Conservation (phyloP, 2,797 vertebrate genomes). For the Calcarius lapponicus region DNA sequence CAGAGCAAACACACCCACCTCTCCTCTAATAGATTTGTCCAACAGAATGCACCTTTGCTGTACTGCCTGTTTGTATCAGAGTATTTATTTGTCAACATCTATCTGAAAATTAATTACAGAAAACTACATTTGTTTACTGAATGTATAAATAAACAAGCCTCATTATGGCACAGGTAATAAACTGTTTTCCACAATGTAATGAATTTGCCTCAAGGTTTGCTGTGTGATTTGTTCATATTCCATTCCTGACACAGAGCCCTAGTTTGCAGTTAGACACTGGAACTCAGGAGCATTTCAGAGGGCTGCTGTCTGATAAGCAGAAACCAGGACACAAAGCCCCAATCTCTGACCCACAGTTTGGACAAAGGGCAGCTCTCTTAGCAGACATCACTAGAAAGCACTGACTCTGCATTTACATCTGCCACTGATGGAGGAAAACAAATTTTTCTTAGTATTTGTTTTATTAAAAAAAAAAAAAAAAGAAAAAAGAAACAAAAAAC, state of each 20-base stretch:
- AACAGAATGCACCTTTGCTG: not conserved
- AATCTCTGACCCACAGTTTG: not conserved
- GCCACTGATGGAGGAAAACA: not conserved
- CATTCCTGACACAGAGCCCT: not conserved
- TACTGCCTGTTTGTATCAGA: not conserved
- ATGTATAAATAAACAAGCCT: not conserved
- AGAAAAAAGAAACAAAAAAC: too few relatives aligned
- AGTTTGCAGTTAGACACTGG: not conserved
- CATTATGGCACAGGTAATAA: not conserved
- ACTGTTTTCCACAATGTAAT: not conserved
- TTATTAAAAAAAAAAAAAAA: too few relatives aligned
- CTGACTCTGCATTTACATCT: not conserved
- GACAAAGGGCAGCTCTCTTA: not conserved
- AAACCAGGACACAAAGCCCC: not conserved
- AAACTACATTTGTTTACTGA: not conserved
- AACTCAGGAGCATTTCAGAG: not conserved
- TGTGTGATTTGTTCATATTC: not conserved
- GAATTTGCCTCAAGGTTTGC: not conserved
- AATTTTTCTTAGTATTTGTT: not conserved
- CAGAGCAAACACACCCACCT: not conserved
- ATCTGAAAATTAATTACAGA: not conserved
- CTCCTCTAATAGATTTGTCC: not conserved
- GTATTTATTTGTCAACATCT: not conserved
- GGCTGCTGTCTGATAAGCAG: not conserved
- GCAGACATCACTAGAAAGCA: not conserved